Evolutionary conservation across 2,797 vertebrate species (phyloP).

Genomic region (Manis crassicaudata): DNA sequence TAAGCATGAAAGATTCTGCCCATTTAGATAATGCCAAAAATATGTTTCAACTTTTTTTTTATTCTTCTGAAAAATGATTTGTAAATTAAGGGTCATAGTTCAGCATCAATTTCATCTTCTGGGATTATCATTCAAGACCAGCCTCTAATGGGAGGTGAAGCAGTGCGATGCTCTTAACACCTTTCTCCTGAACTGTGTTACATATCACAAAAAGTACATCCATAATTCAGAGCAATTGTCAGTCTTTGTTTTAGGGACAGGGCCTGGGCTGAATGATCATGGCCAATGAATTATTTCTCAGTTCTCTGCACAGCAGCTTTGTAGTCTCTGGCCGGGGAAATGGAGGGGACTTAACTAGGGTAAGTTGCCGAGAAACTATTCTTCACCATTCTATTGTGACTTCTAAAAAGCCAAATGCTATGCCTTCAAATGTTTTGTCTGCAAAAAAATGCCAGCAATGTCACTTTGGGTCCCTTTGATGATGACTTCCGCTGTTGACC

Average conservation of each 20-base stretch:
- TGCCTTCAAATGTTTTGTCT: background rate
- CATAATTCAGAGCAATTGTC: conserved; percentile 81
- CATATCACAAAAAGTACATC: conserved; percentile 70
- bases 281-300: conserved; percentile 81
- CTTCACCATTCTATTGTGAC: conserved; percentile 59
- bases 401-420: background rate
- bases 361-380: conserved; percentile 71
- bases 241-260: conserved; percentile 81
- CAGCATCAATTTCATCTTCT: conserved; percentile 68
- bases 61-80: conserved; percentile 71
- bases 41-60: conserved; percentile 46
- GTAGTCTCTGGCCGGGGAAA: conserved; percentile 82
- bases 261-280: conserved; percentile 71
- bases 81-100: conserved; percentile 68
- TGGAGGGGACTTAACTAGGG: conserved; percentile 75
- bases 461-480: background rate
- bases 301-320: conserved; percentile 77
- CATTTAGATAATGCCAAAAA: conserved; percentile 67
- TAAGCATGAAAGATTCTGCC: conserved; percentile 50
- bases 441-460: background rate
- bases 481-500: background rate
- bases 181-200: conserved; percentile 56
- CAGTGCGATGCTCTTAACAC: conserved; percentile 41
- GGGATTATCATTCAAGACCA: conserved; percentile 63
- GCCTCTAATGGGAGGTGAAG: conserved; percentile 69